Conservation (phyloP, 2,113 vertebrate genomes). For the Pteronura brasiliensis region DNA sequence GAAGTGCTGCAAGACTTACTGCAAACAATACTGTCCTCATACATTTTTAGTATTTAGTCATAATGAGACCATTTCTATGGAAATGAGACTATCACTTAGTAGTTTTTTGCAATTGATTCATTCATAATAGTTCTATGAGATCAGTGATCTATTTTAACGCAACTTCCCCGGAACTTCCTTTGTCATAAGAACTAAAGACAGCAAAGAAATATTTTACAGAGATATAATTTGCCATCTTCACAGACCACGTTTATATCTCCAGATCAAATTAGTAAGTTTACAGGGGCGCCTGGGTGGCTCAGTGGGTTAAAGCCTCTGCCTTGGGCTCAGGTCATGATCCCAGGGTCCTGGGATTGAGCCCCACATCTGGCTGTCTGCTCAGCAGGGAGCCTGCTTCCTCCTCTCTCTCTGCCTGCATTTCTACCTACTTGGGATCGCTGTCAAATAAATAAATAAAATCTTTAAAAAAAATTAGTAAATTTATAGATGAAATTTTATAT, state of each 20-base stretch:
- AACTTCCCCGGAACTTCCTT: slow-evolving; percentile 12
- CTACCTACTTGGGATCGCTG: no score
- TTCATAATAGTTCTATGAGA: slow-evolving; percentile 52
- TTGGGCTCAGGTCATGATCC: no score
- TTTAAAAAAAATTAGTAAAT: background rate
- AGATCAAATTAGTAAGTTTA: background rate
- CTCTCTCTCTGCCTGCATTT: no score
- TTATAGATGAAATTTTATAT: background rate
- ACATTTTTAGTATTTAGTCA: slow-evolving; percentile 54
- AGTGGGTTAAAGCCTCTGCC: no score
- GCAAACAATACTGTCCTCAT: slow-evolving; percentile 47
- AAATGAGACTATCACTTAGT: slow-evolving; percentile 53
- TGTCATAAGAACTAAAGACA: background rate
- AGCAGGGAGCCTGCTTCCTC: no score
- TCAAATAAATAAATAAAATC: no score
- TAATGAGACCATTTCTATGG: slow-evolving; percentile 68
- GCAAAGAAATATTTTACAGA: background rate
- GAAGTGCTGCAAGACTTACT: slow-evolving; percentile 4
- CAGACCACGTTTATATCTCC: background rate
- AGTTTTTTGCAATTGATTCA: slow-evolving; percentile 38
- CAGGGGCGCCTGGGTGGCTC: no score
- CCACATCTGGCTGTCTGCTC: fast-evolving
- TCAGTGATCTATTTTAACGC: slow-evolving; percentile 33
- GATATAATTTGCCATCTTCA: background rate
- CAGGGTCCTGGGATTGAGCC: no score